A percentile compares a stretch with the other conserved stretches of the same genome.
Evolutionary conservation across 1,140 invertebrate genomes (phyloP).

Genomic region (Hyles vespertilio): DNA sequence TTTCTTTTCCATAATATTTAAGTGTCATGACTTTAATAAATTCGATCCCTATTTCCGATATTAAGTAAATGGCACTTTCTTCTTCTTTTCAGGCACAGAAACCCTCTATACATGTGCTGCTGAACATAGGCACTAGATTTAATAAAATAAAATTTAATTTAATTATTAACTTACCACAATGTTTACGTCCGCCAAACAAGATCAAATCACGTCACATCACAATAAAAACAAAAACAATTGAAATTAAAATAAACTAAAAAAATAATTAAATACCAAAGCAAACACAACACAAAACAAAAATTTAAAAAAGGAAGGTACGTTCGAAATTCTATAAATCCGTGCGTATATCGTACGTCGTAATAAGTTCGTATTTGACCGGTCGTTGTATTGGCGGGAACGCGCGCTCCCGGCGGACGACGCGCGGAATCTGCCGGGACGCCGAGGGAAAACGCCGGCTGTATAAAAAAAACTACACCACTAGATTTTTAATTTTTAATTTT

Average conservation of each 20-base stretch:
- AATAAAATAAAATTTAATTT: neutral
- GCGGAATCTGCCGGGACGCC: slow-evolving; percentile 29
- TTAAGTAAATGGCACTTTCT: too few species aligned
- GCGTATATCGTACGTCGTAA: slow-evolving; percentile 16
- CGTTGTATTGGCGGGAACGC: slow-evolving; percentile 20
- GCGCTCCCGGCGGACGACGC: slow-evolving; percentile 29
- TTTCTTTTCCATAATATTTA: too few species aligned
- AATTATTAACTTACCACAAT: slow-evolving; percentile 17
- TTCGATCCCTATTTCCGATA: too few species aligned
- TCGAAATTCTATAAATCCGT: slow-evolving; percentile 21
- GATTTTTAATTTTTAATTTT: slow-evolving; percentile 14
- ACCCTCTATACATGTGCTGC: too few species aligned
- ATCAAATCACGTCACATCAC: slow-evolving; percentile 13
- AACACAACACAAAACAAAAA: neutral
- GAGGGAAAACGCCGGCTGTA: slow-evolving; percentile 8
- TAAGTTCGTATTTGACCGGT: slow-evolving; percentile 16
- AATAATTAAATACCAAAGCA: neutral
- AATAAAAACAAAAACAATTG: slow-evolving; percentile 4
- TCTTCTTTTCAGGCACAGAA: too few species aligned
- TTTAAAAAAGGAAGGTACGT: slow-evolving; percentile 15
- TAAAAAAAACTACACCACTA: neutral
- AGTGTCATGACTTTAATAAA: too few species aligned
- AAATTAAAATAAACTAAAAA: neutral
- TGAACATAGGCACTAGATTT: too few species aligned
- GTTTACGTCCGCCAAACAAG: slow-evolving; percentile 19